Evolutionary conservation across 2,113 vertebrate species (phyloP).

Genomic region (Silurus meridionalis): DNA sequence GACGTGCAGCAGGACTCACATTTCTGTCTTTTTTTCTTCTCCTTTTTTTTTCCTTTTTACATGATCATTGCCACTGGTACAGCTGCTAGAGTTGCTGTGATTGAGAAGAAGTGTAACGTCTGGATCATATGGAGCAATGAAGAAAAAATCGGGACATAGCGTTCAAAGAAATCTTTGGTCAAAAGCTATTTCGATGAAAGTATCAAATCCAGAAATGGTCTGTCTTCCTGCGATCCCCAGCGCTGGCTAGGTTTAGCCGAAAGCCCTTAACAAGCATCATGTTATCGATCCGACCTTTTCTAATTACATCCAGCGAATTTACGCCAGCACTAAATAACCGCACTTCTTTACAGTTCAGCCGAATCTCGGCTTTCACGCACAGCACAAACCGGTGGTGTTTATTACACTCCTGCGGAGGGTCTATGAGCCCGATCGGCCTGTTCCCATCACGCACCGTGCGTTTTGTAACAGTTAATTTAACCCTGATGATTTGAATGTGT

Average conservation of each 20-base stretch:
- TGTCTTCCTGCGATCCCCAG: neutral
- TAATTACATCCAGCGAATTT: neutral
- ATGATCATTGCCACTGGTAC: neutral
- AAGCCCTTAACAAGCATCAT: neutral
- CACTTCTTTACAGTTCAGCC: slow-evolving; percentile 1
- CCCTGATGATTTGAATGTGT: slow-evolving; percentile 32
- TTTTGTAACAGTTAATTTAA: slow-evolving; percentile 22
- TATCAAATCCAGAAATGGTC: neutral
- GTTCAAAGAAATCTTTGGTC: neutral
- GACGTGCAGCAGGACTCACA: slow-evolving; percentile 7
- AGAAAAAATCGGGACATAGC: neutral
- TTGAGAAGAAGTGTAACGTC: neutral
- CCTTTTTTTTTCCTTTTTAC: no score
- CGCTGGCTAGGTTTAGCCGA: neutral
- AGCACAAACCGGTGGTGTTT: neutral
- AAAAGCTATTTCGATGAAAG: neutral
- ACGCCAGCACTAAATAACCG: slow-evolving; percentile 12
- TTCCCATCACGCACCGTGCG: neutral
- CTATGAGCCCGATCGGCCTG: slow-evolving; percentile 12
- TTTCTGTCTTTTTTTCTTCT: neutral
- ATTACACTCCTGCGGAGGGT: slow-evolving; percentile 28
- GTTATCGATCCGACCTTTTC: slow-evolving; percentile 12
- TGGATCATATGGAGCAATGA: neutral
- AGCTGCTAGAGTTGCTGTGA: neutral
- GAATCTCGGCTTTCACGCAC: slow-evolving; percentile 1